These are phyloP conservation scores for Meteorus colon DNA, from an alignment of 2,888 invertebrate species.

Conservation along the genomic window DNA sequence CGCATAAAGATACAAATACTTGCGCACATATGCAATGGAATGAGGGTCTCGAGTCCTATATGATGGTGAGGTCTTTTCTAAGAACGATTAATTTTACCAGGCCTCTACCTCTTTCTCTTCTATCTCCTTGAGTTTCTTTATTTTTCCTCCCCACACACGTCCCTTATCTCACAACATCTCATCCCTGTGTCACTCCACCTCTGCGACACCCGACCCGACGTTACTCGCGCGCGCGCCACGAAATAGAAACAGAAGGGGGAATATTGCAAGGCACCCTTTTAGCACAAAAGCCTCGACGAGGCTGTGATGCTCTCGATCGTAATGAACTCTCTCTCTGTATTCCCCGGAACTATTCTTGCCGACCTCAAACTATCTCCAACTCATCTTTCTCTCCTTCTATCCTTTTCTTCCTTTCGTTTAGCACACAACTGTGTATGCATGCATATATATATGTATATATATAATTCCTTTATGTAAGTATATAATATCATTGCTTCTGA, in stretches of 20 bases:
- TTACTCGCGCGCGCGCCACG: constrained; percentile 41
- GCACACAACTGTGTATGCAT: neutral
- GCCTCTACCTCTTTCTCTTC: constrained; percentile 23
- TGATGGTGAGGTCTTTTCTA: constrained; percentile 40
- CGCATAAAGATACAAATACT: neutral
- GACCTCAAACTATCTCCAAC: constrained; percentile 50
- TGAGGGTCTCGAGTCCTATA: constrained; percentile 14
- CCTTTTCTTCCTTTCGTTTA: constrained; percentile 17
- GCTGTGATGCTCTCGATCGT: constrained; percentile 43
- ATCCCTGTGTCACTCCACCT: constrained; percentile 19
- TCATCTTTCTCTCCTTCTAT: constrained; percentile 37
- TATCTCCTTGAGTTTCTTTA: neutral
- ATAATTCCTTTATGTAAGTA: constrained; percentile 14
- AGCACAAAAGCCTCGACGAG: constrained; percentile 43
- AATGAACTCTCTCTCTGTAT: constrained; percentile 47
- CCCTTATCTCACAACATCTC: constrained; percentile 21
- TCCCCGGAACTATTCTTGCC: constrained; percentile 50
- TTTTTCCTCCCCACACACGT: constrained; percentile 12
- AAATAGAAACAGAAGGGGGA: constrained; percentile 31
- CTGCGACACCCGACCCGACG: constrained; percentile 25
- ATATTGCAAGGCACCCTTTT: constrained; percentile 33
- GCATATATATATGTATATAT: neutral
- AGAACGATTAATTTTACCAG: constrained; percentile 50
- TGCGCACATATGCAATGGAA: neutral
- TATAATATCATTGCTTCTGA: constrained; percentile 31